These are phyloP conservation scores for Drosophila planitibia DNA, from an alignment of 2,888 invertebrate genomes.

Conservation along the genomic window DNA sequence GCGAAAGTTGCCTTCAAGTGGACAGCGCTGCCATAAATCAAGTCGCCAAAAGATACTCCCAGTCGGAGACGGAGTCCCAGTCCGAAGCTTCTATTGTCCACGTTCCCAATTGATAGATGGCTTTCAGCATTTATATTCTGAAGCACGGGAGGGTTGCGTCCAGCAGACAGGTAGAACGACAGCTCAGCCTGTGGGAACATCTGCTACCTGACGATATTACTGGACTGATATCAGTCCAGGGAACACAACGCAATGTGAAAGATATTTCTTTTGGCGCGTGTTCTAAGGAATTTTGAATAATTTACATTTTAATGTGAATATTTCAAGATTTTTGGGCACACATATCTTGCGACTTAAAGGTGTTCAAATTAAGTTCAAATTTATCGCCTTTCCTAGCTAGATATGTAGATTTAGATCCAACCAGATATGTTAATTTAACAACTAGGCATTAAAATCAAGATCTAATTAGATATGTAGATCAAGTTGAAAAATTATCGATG, in stretches of 20 bases:
- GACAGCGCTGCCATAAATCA: constrained; percentile 59
- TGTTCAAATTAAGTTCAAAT: background rate
- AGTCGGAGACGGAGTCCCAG: constrained; percentile 4
- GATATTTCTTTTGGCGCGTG: constrained; percentile 46
- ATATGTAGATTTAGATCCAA: background rate
- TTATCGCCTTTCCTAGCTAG: background rate
- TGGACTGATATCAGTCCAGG: constrained; percentile 19
- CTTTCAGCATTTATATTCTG: constrained; percentile 50
- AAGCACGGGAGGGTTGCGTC: background rate
- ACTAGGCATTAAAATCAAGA: fast-evolving
- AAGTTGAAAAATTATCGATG: background rate
- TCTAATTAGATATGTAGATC: background rate
- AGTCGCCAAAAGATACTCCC: constrained; percentile 46
- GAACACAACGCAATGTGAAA: constrained; percentile 3
- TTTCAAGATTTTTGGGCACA: background rate
- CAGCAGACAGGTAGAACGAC: constrained; percentile 1
- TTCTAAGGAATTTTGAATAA: constrained; percentile 28
- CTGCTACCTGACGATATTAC: constrained; percentile 37
- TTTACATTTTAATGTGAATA: constrained; percentile 4
- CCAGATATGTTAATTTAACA: background rate
- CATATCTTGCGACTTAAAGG: background rate
- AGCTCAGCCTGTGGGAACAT: constrained; percentile 29
- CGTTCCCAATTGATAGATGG: constrained; percentile 51
- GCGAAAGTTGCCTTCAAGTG: constrained; percentile 38
- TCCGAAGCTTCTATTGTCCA: constrained; percentile 49